These are phyloP conservation scores for Tarsius wallacei DNA, from an alignment of 2,797 vertebrate species.

Conservation along the genomic window DNA sequence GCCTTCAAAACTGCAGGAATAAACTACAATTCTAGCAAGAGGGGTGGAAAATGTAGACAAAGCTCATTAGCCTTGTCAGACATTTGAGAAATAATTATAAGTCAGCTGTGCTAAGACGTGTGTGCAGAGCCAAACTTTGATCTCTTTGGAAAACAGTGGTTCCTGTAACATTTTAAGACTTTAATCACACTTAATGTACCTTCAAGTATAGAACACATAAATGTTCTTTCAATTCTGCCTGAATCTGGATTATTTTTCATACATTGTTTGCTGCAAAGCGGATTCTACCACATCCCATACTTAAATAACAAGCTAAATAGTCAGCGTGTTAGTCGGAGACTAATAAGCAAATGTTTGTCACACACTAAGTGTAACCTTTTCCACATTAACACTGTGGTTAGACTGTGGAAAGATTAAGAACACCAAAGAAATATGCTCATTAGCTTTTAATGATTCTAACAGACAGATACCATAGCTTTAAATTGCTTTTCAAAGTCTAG, in stretches of 20 bases:
- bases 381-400: constrained; percentile 87
- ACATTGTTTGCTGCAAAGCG: constrained; percentile 81
- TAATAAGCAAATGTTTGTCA: constrained; percentile 84
- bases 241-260: constrained; percentile 77
- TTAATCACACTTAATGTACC: constrained; percentile 81
- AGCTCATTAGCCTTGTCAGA: constrained; percentile 79
- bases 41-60: constrained; percentile 61
- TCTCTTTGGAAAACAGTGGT: constrained; percentile 81
- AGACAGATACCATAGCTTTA: constrained; percentile 87
- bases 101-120: constrained; percentile 64
- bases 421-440: constrained; percentile 88
- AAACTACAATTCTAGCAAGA: constrained; percentile 63
- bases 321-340: constrained; percentile 86
- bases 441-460: constrained; percentile 89
- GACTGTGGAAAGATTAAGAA: constrained; percentile 88
- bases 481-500: constrained; percentile 90
- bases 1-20: constrained; percentile 56
- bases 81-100: constrained; percentile 83
- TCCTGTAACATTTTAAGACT: constrained; percentile 76
- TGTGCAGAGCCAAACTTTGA: constrained; percentile 78
- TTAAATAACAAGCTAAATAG: constrained; percentile 86
- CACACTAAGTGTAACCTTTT: constrained; percentile 81
- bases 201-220: constrained; percentile 70
- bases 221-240: constrained; percentile 80
- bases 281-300: constrained; percentile 76